phyloP scores from a whole-genome alignment of 1,140 invertebrate species.

The Drosophila tsacasi region DNA sequence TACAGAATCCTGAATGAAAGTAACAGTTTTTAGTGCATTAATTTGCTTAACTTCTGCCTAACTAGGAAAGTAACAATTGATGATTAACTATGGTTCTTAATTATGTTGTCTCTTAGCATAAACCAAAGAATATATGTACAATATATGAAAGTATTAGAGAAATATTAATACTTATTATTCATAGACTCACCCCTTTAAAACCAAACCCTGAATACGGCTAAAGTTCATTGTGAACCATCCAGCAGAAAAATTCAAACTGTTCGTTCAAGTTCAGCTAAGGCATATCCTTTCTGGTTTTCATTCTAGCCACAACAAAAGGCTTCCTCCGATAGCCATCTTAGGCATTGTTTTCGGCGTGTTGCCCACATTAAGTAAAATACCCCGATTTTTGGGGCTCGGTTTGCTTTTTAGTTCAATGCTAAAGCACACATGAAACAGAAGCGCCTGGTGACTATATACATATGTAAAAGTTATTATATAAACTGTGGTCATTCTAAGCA shows the following conservation, averaged over 20 bases:
- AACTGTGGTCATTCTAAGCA: neutral
- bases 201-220: slow-evolving; percentile 26
- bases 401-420: slow-evolving; percentile 49
- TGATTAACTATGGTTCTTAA: too few species aligned
- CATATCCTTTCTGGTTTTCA: slow-evolving; percentile 15
- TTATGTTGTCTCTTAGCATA: too few species aligned
- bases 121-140: too few species aligned
- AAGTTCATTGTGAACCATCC: slow-evolving; percentile 58
- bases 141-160: too few species aligned
- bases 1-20: slow-evolving; percentile 43
- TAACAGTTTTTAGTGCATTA: neutral
- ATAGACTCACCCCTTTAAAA: slow-evolving; percentile 50
- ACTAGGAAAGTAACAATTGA: too few species aligned
- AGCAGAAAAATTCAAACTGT: slow-evolving; percentile 23
- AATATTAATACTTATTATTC: too few species aligned
- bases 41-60: neutral
- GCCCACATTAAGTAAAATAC: slow-evolving; percentile 18
- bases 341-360: slow-evolving; percentile 34
- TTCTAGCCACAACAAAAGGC: slow-evolving; percentile 31
- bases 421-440: slow-evolving; percentile 9
- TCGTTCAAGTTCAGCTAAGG: neutral
- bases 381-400: neutral
- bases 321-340: slow-evolving; percentile 47
- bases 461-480: neutral
- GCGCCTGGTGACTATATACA: neutral